These are phyloP conservation scores for Pollenia amentaria DNA, from an alignment of 2,888 invertebrate genomes.

Conservation along the genomic window DNA sequence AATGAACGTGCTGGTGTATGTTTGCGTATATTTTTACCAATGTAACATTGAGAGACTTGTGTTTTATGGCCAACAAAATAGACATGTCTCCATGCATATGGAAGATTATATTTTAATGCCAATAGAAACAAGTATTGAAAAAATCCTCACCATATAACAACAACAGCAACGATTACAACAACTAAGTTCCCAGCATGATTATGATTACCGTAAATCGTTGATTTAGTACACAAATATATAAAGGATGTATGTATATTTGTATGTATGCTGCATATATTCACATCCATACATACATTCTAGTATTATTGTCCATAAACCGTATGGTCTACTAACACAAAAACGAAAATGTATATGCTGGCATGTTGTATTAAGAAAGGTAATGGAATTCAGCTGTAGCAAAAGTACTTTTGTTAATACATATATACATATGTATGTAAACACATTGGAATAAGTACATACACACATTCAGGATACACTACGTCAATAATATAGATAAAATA, in stretches of 20 bases:
- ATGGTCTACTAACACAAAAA: conserved; percentile 17
- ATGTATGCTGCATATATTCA: background rate
- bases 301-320: conserved; percentile 1
- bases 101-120: conserved; percentile 50
- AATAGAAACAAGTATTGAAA: conserved; percentile 22
- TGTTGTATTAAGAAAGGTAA: background rate
- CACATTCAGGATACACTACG: too few relatives aligned
- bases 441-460: too few relatives aligned
- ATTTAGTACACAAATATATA: background rate
- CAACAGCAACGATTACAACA: background rate
- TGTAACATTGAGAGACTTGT: conserved; percentile 48
- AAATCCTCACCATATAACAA: background rate
- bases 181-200: conserved; percentile 47
- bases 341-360: background rate
- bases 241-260: background rate
- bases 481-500: too few relatives aligned
- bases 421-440: too few relatives aligned
- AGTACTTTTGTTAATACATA: background rate
- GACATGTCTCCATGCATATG: conserved; percentile 54
- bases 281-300: background rate
- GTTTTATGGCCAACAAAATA: conserved; percentile 54
- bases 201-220: conserved; percentile 25
- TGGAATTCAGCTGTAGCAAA: conserved; percentile 24
- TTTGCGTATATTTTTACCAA: conserved; percentile 42
- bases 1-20: background rate